These are phyloP conservation scores for Calidris pugnax DNA, from an alignment of 2,113 vertebrate genomes.

Conservation along the genomic window DNA sequence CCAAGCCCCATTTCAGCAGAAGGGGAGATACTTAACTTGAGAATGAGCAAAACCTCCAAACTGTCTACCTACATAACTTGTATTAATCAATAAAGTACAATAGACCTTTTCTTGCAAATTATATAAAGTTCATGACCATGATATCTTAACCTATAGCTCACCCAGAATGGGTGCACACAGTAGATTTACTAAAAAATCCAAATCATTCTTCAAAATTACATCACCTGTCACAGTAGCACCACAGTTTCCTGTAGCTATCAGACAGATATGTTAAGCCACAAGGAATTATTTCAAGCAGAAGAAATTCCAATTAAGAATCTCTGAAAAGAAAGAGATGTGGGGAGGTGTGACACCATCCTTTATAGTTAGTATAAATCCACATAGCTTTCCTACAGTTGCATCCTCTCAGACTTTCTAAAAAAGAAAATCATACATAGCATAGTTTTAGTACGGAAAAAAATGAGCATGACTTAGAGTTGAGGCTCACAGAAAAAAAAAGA, in stretches of 20 bases:
- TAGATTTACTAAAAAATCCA: neutral
- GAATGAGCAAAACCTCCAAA: neutral
- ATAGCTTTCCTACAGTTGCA: neutral
- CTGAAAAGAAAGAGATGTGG: neutral
- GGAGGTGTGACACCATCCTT: neutral
- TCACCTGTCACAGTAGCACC: neutral
- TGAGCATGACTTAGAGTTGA: neutral
- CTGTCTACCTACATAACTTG: neutral
- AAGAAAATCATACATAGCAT: neutral
- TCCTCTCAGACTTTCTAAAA: neutral
- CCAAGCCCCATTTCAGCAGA: neutral
- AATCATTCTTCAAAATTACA: neutral
- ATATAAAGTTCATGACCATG: neutral
- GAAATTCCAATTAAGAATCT: neutral
- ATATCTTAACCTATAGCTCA: neutral
- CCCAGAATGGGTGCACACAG: neutral
- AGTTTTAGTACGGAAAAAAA: neutral
- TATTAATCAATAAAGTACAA: neutral
- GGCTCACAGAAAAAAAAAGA: neutral
- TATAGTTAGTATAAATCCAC: neutral
- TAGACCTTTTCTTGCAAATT: neutral
- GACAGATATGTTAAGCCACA: neutral
- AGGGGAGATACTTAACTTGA: neutral
- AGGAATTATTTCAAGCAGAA: neutral
- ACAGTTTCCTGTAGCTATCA: neutral